These are phyloP conservation scores for Nylanderia fulva DNA, from an alignment of 1,140 invertebrate genomes.

Conservation along the genomic window DNA sequence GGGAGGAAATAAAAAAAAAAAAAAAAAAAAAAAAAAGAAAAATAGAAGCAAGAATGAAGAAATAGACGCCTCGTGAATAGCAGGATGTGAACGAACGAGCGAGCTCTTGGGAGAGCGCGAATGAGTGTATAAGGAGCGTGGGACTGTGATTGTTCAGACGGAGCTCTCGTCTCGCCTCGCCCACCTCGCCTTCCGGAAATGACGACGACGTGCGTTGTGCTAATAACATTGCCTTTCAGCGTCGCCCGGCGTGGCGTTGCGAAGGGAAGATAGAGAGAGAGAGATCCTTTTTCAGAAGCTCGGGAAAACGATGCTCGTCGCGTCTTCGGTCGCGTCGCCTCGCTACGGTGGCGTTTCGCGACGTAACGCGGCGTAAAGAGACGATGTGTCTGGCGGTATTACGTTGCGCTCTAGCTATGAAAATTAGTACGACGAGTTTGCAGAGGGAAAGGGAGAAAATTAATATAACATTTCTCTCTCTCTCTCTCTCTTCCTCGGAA, in stretches of 20 bases:
- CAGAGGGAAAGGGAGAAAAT: background rate
- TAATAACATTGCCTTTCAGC: slow-evolving; percentile 59
- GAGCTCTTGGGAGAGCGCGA: slow-evolving; percentile 68
- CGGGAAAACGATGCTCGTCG: background rate
- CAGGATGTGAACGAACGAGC: slow-evolving; percentile 73
- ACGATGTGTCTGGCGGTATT: slow-evolving; percentile 45
- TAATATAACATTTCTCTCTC: slow-evolving; percentile 10
- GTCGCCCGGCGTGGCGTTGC: background rate
- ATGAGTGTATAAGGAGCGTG: slow-evolving; percentile 74
- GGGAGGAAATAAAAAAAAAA: background rate
- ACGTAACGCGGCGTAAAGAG: slow-evolving; percentile 36
- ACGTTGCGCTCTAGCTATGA: slow-evolving; percentile 32
- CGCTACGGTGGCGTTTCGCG: slow-evolving; percentile 6
- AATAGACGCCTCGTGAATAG: slow-evolving; percentile 70
- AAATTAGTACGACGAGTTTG: slow-evolving; percentile 42
- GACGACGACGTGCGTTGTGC: slow-evolving; percentile 53
- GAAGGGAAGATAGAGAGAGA: too few relatives aligned
- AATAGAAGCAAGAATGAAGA: slow-evolving; percentile 52
- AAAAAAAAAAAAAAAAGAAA: background rate
- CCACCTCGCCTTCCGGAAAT: slow-evolving; percentile 33
- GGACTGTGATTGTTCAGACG: slow-evolving; percentile 71
- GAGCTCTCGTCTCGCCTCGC: slow-evolving; percentile 12
- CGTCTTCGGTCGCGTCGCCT: slow-evolving; percentile 33
- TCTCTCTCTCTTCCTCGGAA: background rate
- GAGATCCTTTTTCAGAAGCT: slow-evolving; percentile 49